Conservation (phyloP, 2,888 invertebrate species). For the Copidosoma aretas region DNA sequence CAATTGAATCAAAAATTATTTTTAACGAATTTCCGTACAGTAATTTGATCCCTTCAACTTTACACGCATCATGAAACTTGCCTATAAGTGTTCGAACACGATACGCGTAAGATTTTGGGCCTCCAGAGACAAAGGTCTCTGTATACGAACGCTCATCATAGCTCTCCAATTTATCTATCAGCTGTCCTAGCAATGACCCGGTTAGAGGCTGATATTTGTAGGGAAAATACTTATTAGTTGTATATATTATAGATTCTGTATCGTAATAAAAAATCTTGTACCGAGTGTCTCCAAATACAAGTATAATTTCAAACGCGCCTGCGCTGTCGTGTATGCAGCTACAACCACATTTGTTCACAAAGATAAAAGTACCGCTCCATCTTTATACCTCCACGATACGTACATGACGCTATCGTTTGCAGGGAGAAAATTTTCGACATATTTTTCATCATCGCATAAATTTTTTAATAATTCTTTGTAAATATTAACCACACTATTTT, state of each 20-base stretch:
- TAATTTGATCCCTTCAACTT: conserved; percentile 2
- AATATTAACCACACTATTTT: neutral
- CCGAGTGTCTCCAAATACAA: conserved; percentile 50
- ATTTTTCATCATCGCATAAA: neutral
- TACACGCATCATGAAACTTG: neutral
- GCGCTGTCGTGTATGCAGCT: conserved; percentile 31
- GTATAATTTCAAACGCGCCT: conserved; percentile 47
- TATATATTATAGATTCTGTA: conserved; percentile 26
- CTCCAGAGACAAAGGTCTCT: neutral
- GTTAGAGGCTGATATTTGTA: neutral
- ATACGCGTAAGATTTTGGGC: conserved; percentile 4
- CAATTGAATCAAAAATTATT: neutral
- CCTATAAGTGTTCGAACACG: neutral
- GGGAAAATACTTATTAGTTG: neutral
- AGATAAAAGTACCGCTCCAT: conserved; percentile 21
- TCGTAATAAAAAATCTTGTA: conserved; percentile 30
- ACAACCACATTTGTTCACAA: conserved; percentile 13
- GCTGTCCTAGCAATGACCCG: neutral
- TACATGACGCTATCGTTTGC: conserved; percentile 8
- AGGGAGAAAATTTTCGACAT: neutral
- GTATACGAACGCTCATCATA: neutral
- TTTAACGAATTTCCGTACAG: neutral
- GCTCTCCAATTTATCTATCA: neutral
- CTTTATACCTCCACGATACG: conserved; percentile 4
- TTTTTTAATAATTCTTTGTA: conserved; percentile 5